Percentiles rank a stretch among this genome's conserved stretches.
Conservation (phyloP, 1,140 invertebrate genomes). For the Drosophila biarmipes region DNA sequence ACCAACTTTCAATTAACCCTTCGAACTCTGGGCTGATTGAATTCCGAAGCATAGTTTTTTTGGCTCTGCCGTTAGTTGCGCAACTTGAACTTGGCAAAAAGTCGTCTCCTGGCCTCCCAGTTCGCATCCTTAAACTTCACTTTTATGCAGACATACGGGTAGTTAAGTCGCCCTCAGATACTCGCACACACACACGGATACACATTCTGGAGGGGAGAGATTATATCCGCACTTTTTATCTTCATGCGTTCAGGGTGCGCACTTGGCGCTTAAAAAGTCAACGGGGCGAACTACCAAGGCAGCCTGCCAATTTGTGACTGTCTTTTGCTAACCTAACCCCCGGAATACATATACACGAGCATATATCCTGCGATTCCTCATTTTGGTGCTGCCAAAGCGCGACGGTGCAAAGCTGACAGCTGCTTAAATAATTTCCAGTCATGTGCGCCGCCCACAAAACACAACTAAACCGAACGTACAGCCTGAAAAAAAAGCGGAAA, state of each 20-base stretch:
- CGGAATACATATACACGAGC: slow-evolving; percentile 7
- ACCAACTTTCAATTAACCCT: slow-evolving; percentile 46
- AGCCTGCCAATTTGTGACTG: slow-evolving; percentile 64
- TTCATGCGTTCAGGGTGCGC: slow-evolving; percentile 57
- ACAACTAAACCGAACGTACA: slow-evolving; percentile 60
- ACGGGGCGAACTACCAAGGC: slow-evolving; percentile 55
- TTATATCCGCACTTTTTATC: slow-evolving; percentile 58
- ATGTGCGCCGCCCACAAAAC: slow-evolving; percentile 65
- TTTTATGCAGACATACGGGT: slow-evolving; percentile 55
- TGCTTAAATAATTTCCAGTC: slow-evolving; percentile 67
- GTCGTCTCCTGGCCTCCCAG: slow-evolving; percentile 10
- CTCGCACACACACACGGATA: background rate
- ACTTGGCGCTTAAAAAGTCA: slow-evolving; percentile 63
- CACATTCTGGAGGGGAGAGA: slow-evolving; percentile 23
- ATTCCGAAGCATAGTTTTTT: slow-evolving; percentile 32
- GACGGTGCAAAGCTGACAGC: slow-evolving; percentile 65
- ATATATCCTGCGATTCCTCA: slow-evolving; percentile 33
- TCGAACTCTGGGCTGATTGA: slow-evolving; percentile 54
- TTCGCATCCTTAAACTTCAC: slow-evolving; percentile 46
- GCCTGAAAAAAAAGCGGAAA: slow-evolving; percentile 21
- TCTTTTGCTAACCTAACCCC: slow-evolving; percentile 48
- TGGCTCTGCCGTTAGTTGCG: slow-evolving; percentile 8
- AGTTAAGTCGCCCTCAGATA: slow-evolving; percentile 42
- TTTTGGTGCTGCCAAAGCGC: slow-evolving; percentile 53
- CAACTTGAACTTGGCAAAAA: slow-evolving; percentile 44